phyloP scores from a whole-genome alignment of 2,113 vertebrate species.

The Nothocercus julius region DNA sequence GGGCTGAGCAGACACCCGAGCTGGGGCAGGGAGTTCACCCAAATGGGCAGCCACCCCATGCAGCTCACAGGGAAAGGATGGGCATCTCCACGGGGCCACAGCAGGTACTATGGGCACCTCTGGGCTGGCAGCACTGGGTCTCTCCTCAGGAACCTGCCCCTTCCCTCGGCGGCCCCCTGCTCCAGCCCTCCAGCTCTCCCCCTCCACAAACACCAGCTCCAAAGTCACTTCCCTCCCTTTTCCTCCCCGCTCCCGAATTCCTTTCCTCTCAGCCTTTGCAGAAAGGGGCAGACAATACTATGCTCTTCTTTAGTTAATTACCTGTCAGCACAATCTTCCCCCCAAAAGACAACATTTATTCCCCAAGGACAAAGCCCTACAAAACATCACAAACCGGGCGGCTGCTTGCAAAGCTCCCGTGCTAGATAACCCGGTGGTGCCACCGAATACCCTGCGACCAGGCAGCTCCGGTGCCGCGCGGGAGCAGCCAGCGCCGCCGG shows the following conservation, averaged over 20 bases:
- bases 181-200: not conserved
- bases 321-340: not conserved
- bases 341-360: not conserved
- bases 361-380: not conserved
- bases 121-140: not conserved
- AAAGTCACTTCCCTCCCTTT: not conserved
- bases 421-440: not conserved
- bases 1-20: fast-evolving
- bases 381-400: not conserved
- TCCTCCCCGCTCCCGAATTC: not conserved
- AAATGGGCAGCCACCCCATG: too few relatives aligned
- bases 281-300: not conserved
- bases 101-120: fast-evolving
- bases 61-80: fast-evolving
- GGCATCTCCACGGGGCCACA: not conserved
- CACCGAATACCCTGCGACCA: fast-evolving
- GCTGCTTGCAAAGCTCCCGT: not conserved
- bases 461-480: too few relatives aligned
- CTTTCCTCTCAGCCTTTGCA: not conserved
- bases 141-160: not conserved
- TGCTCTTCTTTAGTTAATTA: not conserved
- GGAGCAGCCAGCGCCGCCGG: too few relatives aligned
- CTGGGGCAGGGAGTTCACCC: too few relatives aligned
- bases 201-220: not conserved
- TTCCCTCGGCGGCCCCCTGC: not conserved